Evolutionary conservation across 2,797 vertebrate genomes (phyloP).

Genomic region (Fistularia tabacaria): DNA sequence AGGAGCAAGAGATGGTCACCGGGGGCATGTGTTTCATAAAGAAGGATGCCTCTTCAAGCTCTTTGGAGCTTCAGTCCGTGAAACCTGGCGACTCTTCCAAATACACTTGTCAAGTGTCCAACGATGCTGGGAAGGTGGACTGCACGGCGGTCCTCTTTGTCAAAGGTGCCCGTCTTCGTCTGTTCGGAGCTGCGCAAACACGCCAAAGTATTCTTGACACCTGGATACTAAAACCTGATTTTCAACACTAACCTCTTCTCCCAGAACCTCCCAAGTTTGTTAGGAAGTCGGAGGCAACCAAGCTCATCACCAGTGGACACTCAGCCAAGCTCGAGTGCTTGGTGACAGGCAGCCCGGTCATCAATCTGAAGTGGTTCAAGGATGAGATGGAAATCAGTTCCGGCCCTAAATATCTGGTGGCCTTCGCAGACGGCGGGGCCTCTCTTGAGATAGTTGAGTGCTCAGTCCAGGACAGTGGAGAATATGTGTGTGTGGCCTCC

Average conservation of each 20-base stretch:
- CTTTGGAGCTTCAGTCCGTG: slow-evolving; percentile 88
- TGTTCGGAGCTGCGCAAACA: slow-evolving; percentile 18
- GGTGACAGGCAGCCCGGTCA: slow-evolving; percentile 87
- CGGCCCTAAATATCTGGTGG: slow-evolving; percentile 77
- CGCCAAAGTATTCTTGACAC: neutral
- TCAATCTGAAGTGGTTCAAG: slow-evolving; percentile 90
- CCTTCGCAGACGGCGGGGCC: slow-evolving; percentile 74
- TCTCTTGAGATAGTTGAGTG: slow-evolving; percentile 75
- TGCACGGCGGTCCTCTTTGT: slow-evolving; percentile 88
- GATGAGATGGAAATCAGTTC: slow-evolving; percentile 86
- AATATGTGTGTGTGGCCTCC: slow-evolving; percentile 89
- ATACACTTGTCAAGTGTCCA: slow-evolving; percentile 91
- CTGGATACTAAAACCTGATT: slow-evolving; percentile 37
- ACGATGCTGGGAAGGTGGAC: slow-evolving; percentile 86
- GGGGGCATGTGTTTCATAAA: slow-evolving; percentile 90
- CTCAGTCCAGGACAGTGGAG: slow-evolving; percentile 83
- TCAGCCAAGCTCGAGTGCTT: slow-evolving; percentile 82
- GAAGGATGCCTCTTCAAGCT: slow-evolving; percentile 87
- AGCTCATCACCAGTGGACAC: slow-evolving; percentile 81
- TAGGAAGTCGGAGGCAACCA: slow-evolving; percentile 84
- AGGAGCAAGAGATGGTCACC: slow-evolving; percentile 83
- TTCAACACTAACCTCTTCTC: slow-evolving; percentile 65
- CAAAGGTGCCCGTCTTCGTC: slow-evolving; percentile 83
- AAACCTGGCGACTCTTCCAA: slow-evolving; percentile 86
- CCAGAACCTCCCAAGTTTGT: slow-evolving; percentile 85